Evolutionary conservation across 64 coral and sea anemone species (phyloP).

Genomic region (Montipora efflorescens): DNA sequence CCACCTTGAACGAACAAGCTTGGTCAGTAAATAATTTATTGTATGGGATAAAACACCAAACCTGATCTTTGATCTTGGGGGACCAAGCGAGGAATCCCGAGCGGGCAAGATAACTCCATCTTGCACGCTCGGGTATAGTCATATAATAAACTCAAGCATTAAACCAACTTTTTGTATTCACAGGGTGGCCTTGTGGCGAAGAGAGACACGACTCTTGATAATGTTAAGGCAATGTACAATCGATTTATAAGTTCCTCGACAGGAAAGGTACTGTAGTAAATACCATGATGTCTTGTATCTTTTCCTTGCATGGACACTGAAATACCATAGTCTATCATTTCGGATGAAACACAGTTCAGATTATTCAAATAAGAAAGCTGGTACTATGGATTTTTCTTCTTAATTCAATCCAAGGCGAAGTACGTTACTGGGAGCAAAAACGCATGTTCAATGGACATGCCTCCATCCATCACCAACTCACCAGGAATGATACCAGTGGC

Average conservation of each 20-base stretch:
- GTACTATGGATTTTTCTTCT: no score
- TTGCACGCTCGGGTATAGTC: no score
- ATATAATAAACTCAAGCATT: no score
- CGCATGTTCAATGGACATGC: slow-evolving; percentile 70
- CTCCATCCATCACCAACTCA: slow-evolving; percentile 22
- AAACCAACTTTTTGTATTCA: not conserved
- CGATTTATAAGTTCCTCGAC: slow-evolving; percentile 59
- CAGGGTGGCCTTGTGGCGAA: slow-evolving; percentile 14
- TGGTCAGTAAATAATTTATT: no score
- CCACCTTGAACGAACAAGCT: no score
- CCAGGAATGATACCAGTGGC: slow-evolving; percentile 40
- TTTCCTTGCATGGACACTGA: no score
- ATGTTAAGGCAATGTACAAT: slow-evolving; percentile 72
- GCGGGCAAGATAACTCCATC: no score
- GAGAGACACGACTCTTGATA: slow-evolving; percentile 59
- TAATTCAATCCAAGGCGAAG: slow-evolving; percentile 32
- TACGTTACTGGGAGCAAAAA: slow-evolving; percentile 64
- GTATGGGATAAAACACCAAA: no score
- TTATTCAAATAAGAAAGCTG: no score
- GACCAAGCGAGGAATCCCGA: no score
- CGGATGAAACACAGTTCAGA: no score
- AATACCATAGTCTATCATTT: not conserved
- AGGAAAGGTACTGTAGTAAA: slow-evolving; percentile 35
- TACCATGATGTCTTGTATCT: not conserved
- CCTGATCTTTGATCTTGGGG: no score